A percentile compares a stretch with the other conserved stretches of the same genome.
Conservation (phyloP, 2,113 vertebrate species). For the Proterorhinus semilunaris region DNA sequence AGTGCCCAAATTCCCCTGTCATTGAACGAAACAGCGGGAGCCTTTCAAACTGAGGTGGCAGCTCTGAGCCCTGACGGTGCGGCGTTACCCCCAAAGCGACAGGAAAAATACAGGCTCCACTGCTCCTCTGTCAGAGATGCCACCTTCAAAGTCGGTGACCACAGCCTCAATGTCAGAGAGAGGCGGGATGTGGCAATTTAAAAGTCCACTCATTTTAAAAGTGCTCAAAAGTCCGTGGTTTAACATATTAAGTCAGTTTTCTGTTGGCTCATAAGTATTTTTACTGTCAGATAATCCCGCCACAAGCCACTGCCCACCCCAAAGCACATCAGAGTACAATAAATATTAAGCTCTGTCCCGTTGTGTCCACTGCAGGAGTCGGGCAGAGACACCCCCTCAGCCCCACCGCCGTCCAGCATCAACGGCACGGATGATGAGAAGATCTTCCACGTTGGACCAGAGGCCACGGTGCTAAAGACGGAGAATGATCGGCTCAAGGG, state of each 20-base stretch:
- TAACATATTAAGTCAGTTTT: no score
- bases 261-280: no score
- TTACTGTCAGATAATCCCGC: no score
- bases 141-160: slow-evolving; percentile 6
- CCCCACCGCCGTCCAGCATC: slow-evolving; percentile 87
- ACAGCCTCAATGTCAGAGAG: not conserved
- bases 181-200: not conserved
- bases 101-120: slow-evolving; percentile 44
- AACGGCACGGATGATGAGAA: slow-evolving; percentile 97
- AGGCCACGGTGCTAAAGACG: slow-evolving; percentile 80
- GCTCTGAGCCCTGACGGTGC: not conserved
- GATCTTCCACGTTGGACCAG: slow-evolving; percentile 79
- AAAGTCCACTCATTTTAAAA: not conserved
- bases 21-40: not conserved
- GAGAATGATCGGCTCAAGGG: slow-evolving; percentile 92
- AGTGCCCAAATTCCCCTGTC: not conserved
- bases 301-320: not conserved
- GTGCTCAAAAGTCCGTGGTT: no score
- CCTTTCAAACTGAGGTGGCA: not conserved
- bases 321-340: no score
- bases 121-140: slow-evolving; percentile 28
- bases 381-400: slow-evolving; percentile 82
- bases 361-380: slow-evolving; percentile 73
- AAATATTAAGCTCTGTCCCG: not conserved
- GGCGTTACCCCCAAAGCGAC: slow-evolving; percentile 9